These are phyloP conservation scores for Rhegmatorhina hoffmannsi DNA, from an alignment of 2,113 vertebrate species.

Conservation along the genomic window DNA sequence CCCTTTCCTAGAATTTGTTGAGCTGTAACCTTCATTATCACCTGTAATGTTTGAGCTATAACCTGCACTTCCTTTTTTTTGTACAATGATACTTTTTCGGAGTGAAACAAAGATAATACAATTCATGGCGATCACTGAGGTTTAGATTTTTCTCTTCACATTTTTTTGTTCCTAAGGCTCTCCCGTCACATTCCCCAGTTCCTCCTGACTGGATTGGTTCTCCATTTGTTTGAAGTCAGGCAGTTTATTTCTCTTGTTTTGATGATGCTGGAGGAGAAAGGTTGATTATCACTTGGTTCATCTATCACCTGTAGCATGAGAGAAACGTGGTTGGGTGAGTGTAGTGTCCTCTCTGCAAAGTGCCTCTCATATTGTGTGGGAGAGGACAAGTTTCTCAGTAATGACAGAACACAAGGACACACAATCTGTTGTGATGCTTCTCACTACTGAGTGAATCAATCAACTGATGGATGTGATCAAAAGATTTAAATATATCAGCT, in stretches of 20 bases:
- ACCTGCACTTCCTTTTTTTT: not conserved
- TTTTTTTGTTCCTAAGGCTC: not conserved
- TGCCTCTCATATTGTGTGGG: not conserved
- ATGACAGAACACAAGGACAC: not conserved
- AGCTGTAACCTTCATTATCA: not conserved
- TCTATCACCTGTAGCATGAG: not conserved
- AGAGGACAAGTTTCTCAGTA: not conserved
- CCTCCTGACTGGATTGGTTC: not conserved
- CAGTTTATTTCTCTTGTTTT: not conserved
- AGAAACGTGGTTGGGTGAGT: not conserved
- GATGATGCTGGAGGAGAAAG: not conserved
- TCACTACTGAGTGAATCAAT: not conserved
- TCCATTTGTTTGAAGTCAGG: not conserved
- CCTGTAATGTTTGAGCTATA: not conserved
- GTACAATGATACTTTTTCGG: not conserved
- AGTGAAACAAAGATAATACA: not conserved
- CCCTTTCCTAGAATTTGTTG: not conserved
- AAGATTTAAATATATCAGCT: not conserved
- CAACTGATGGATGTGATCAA: not conserved
- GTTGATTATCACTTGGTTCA: not conserved
- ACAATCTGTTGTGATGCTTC: not conserved
- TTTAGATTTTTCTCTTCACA: not conserved
- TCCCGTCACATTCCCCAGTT: not conserved
- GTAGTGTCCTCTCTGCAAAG: not conserved
- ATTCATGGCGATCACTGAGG: not conserved